Percentiles rank a stretch among this genome's conserved stretches.
Evolutionary conservation across 1,140 invertebrate genomes (phyloP).

Genomic region (Tetramorium alpestre): DNA sequence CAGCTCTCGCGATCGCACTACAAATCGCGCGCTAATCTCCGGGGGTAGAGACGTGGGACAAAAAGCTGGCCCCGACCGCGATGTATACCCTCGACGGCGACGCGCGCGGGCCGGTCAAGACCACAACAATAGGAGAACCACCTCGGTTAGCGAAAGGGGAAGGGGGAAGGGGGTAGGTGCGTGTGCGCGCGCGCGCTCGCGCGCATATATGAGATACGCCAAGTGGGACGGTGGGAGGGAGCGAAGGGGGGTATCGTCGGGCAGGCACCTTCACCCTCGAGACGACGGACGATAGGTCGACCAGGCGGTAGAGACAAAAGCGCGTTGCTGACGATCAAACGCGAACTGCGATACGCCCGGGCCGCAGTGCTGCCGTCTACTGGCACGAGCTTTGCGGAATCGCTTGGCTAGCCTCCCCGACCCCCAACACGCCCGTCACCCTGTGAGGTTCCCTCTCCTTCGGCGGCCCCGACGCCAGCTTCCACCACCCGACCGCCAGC

Average conservation of each 20-base stretch:
- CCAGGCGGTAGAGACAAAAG: slow-evolving; percentile 65
- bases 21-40: slow-evolving; percentile 27
- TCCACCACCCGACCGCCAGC: slow-evolving; percentile 17
- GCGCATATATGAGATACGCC: neutral
- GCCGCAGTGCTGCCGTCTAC: slow-evolving; percentile 86
- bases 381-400: slow-evolving; percentile 76
- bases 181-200: neutral
- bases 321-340: slow-evolving; percentile 68
- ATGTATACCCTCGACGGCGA: slow-evolving; percentile 25
- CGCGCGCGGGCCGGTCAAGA: slow-evolving; percentile 60
- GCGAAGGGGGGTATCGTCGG: slow-evolving; percentile 43
- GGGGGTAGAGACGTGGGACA: slow-evolving; percentile 5
- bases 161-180: neutral
- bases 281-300: slow-evolving; percentile 67
- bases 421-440: slow-evolving; percentile 19
- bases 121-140: slow-evolving; percentile 57
- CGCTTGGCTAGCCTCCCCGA: slow-evolving; percentile 41
- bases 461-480: neutral
- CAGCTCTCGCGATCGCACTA: slow-evolving; percentile 19
- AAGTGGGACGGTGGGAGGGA: slow-evolving; percentile 11
- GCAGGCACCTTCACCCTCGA: slow-evolving; percentile 70
- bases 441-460: slow-evolving; percentile 22
- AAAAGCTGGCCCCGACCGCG: slow-evolving; percentile 25
- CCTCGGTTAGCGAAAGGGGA: neutral
- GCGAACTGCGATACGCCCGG: slow-evolving; percentile 80